phyloP scores from a whole-genome alignment of 2,797 vertebrate species.

The Neosilurus mollespiculum region DNA sequence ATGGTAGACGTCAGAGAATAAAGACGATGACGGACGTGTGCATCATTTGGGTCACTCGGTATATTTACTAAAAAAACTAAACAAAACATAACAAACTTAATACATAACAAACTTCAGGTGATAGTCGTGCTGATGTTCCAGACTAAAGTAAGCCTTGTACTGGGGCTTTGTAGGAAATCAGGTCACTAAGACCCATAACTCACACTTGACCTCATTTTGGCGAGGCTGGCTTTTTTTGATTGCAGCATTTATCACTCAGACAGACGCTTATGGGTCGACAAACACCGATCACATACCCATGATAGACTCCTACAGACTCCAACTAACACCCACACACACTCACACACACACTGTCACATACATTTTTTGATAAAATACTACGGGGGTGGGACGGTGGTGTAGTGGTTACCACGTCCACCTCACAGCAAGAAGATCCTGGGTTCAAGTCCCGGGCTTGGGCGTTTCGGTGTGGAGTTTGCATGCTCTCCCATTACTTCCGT shows the following conservation, averaged over 20 bases:
- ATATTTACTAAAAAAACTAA: not conserved
- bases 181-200: conserved; percentile 19
- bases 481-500: too few species aligned
- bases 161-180: conserved; percentile 4
- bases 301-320: not conserved
- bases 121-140: not conserved
- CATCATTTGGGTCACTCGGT: not conserved
- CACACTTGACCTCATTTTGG: conserved; percentile 11
- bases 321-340: not conserved
- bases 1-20: not conserved
- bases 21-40: not conserved
- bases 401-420: too few species aligned
- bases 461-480: too few species aligned
- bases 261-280: conserved; percentile 16
- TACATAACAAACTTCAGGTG: not conserved
- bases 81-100: too few species aligned
- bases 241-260: conserved; percentile 24
- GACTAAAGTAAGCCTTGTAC: not conserved
- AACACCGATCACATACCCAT: conserved; percentile 13
- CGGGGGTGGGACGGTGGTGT: too few species aligned
- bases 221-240: conserved; percentile 5
- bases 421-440: too few species aligned
- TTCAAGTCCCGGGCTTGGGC: too few species aligned
- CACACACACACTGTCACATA: not conserved
- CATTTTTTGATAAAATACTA: too few species aligned